Evolutionary conservation across 2,113 vertebrate species (phyloP), one percentile per base, ranked within the genome.

Genomic region (Paracanthobrama guichenoti): DNA sequence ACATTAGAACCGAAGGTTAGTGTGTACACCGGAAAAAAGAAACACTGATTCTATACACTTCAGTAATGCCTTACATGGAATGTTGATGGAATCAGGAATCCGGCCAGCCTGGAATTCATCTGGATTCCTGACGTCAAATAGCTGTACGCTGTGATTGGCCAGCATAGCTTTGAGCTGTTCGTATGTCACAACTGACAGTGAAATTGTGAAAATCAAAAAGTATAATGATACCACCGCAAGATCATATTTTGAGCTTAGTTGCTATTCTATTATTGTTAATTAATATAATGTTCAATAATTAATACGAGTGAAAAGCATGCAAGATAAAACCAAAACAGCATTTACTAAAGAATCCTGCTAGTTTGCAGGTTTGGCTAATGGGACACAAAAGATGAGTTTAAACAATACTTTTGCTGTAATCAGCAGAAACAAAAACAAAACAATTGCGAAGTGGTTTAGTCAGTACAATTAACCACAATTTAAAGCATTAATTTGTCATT

Each of bases 81-180:
- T 75, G 87, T 94, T 94, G 67, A 93, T 55, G 0, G 95, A 87
- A 42, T 84, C 42, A 6, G 91, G 81, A 28, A 95, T 95, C 5
- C 28, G 86, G 2, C 95, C 95, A 1, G 80, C 91, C 60, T 90
- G 87, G 85, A 92, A 91, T 76, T 95, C 94, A 42, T 94, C 94
- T 0, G 90, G 91, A 18, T 87, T 91, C 55, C 94, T 91, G 74
- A 95, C 93, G 3, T 95, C 94, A 75, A 94, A 92, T 6, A 95
- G 87, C 80, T 93, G 92, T 77, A 93, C 46, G 39, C 85, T 86
- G 18, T 78, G 81, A 16, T 22, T 85, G 62, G 87, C 72, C 84
- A 94, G 62, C 92, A 94, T 93, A 16, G 55, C 76, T 86, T 92
- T 93, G 79, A 95, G 87, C 86, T 95, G 92, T 0, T 91, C 57